Conservation (phyloP, 1,140 invertebrate species). For the Triops cancriformis region DNA sequence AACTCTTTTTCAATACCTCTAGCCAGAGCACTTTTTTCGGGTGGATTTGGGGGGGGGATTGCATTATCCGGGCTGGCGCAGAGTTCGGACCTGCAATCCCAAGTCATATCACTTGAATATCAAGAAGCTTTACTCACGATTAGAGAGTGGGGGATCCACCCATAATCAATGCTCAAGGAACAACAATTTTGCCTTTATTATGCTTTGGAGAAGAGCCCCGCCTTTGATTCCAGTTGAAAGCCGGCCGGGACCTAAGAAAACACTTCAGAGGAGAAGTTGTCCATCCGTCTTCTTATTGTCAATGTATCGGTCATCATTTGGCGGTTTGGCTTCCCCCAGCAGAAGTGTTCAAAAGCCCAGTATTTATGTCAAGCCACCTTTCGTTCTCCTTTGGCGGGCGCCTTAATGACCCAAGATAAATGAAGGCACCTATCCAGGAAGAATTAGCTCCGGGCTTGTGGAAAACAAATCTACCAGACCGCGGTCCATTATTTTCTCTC, state of each 20-base stretch:
- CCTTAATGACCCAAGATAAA: constrained; percentile 1
- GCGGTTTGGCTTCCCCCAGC: not conserved
- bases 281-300: not conserved
- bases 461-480: no score
- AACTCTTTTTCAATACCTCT: not conserved
- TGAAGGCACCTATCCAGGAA: not conserved
- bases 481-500: no score
- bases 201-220: not conserved
- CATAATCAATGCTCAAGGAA: not conserved
- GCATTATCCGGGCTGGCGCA: no score
- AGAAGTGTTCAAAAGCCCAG: not conserved
- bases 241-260: not conserved
- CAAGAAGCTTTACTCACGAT: not conserved
- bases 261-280: constrained; percentile 1
- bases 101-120: not conserved
- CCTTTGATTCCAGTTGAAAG: not conserved
- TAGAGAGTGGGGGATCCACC: not conserved
- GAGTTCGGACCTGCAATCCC: no score
- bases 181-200: not conserved
- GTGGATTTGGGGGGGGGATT: not conserved
- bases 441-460: no score
- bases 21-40: not conserved
- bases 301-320: not conserved
- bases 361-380: not conserved
- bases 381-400: not conserved